Evolutionary conservation across 1,140 invertebrate species (phyloP).

Genomic region (Drosophila punjabiensis): DNA sequence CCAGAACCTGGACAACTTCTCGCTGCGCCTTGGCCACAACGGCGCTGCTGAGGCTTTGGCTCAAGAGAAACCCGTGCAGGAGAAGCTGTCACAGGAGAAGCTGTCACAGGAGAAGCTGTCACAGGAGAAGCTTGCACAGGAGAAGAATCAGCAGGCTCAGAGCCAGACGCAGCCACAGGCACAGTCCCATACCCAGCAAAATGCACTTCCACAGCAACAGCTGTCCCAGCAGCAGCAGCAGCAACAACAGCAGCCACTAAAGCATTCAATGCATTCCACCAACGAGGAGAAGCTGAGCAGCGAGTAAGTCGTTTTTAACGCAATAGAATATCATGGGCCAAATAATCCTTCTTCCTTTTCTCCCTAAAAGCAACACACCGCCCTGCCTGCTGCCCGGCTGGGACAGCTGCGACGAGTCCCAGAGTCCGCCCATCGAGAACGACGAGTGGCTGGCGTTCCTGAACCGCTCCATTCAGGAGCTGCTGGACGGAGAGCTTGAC

Average conservation of each 20-base stretch:
- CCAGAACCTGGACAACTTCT: conserved; percentile 86
- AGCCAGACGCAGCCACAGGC: neutral
- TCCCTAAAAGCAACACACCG: conserved; percentile 65
- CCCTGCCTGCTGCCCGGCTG: conserved; percentile 82
- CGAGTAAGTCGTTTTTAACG: conserved; percentile 53
- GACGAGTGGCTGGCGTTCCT: conserved; percentile 94
- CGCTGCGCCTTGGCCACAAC: conserved; percentile 87
- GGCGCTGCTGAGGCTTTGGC: conserved; percentile 53
- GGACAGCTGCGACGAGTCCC: conserved; percentile 84
- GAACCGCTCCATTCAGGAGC: conserved; percentile 89
- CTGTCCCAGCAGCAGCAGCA: conserved; percentile 3
- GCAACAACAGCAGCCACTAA: conserved; percentile 72
- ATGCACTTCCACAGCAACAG: conserved; percentile 10
- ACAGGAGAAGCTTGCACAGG: conserved; percentile 41
- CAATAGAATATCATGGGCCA: too few species aligned
- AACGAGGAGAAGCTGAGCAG: conserved; percentile 81
- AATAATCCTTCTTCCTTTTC: neutral
- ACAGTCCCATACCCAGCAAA: neutral
- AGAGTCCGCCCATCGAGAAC: conserved; percentile 90
- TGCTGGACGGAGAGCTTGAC: conserved; percentile 91
- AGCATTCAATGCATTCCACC: conserved; percentile 74
- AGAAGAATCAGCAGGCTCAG: conserved; percentile 25
- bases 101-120: conserved; percentile 52
- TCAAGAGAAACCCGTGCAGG: conserved; percentile 54
- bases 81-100: conserved; percentile 59